Evolutionary conservation across 1,140 invertebrate species (phyloP).

Genomic region (Drosophila auraria): DNA sequence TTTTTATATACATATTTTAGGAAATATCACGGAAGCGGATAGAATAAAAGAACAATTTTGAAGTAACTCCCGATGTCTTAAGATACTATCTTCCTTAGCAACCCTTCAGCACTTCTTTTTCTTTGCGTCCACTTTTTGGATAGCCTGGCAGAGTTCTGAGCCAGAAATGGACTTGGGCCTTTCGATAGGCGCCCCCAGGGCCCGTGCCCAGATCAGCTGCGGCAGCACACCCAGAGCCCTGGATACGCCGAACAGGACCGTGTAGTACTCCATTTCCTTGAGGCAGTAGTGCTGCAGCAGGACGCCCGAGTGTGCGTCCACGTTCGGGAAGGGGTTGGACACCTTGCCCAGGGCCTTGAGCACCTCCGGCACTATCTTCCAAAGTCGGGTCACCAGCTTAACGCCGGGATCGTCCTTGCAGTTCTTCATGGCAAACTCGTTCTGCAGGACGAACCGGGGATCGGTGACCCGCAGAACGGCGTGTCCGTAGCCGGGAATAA

Average conservation of each 20-base stretch:
- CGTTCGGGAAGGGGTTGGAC: constrained; percentile 99
- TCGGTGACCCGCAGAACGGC: constrained; percentile 98
- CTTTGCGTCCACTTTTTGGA: neutral
- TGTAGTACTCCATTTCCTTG: constrained; percentile 99
- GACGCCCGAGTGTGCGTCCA: constrained; percentile 98
- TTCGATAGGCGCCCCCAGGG: constrained; percentile 96
- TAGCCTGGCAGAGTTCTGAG: constrained; percentile 84
- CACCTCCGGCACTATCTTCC: constrained; percentile 96
- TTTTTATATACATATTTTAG: no score
- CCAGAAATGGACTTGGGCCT: constrained; percentile 98
- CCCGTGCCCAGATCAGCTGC: constrained; percentile 96
- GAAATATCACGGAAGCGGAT: no score
- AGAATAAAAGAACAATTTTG: no score
- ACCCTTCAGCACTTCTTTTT: neutral
- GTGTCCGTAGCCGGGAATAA: constrained; percentile 98
- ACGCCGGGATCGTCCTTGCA: constrained; percentile 95
- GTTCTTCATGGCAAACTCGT: constrained; percentile 97
- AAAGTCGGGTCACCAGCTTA: constrained; percentile 95
- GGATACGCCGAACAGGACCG: constrained; percentile 97
- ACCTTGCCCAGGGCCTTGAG: constrained; percentile 96
- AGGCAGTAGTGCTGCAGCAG: constrained; percentile 96
- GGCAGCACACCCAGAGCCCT: constrained; percentile 95
- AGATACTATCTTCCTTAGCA: no score
- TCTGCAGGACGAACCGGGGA: constrained; percentile 94
- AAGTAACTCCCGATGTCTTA: neutral